Conservation (phyloP, 2,797 vertebrate species). For the Anguilla marmorata region DNA sequence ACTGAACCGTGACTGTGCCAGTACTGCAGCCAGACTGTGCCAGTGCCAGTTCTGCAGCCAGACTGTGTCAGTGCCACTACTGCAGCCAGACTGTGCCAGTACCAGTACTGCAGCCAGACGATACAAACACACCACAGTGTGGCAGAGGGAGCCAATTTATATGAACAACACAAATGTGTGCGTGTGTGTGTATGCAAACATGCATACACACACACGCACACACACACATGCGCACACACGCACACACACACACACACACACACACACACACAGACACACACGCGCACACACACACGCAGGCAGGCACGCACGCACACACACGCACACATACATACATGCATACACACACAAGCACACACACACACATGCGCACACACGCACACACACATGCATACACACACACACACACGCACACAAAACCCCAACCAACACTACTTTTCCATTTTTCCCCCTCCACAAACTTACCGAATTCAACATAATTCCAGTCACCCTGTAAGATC, state of each 20-base stretch:
- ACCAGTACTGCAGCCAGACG: background rate
- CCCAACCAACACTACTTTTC: conserved; percentile 23
- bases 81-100: too few species aligned
- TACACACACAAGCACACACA: too few species aligned
- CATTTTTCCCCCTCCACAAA: conserved; percentile 4
- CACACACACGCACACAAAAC: background rate
- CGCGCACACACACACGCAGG: too few species aligned
- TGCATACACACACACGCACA: background rate
- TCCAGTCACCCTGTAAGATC: conserved; percentile 44
- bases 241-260: too few species aligned
- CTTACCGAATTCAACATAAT: conserved; percentile 29
- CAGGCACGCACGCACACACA: background rate
- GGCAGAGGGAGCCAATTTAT: background rate
- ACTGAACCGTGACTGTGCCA: background rate
- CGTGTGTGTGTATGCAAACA: too few species aligned
- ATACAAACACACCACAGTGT: background rate
- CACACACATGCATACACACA: background rate
- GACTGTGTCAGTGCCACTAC: too few species aligned
- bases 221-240: too few species aligned
- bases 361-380: too few species aligned
- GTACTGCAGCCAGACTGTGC: background rate
- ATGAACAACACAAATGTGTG: background rate
- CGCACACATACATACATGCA: too few species aligned
- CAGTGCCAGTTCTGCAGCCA: too few species aligned
- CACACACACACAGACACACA: too few species aligned